Percentiles rank a stretch among this genome's conserved stretches.
Evolutionary conservation across 1,140 invertebrate species (phyloP).

Genomic region (Telenomus remus): DNA sequence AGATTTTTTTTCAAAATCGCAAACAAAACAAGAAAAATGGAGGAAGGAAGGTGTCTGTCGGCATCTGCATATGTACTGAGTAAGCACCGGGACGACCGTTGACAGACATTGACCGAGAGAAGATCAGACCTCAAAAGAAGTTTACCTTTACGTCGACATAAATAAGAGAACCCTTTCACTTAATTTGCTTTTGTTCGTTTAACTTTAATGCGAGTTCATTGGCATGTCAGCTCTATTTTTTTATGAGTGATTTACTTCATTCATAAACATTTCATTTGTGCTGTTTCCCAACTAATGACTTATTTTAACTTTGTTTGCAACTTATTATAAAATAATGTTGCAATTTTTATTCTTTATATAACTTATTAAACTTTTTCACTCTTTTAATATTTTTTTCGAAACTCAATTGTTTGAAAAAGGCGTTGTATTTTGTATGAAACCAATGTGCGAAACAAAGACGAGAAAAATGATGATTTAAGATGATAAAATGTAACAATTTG

Average conservation of each 20-base stretch:
- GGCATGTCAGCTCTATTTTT: slow-evolving; percentile 26
- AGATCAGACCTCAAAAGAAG: slow-evolving; percentile 61
- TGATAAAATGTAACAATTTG: background rate
- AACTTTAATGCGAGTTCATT: slow-evolving; percentile 27
- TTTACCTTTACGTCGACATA: slow-evolving; percentile 69
- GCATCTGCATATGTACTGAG: slow-evolving; percentile 59
- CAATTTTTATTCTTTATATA: too few relatives aligned
- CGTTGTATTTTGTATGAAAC: too few relatives aligned
- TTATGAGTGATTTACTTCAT: background rate
- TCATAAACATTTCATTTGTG: too few relatives aligned
- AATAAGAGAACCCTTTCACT: slow-evolving; percentile 63
- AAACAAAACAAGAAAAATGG: slow-evolving; percentile 40
- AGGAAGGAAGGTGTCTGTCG: slow-evolving; percentile 67
- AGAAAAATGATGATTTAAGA: too few relatives aligned
- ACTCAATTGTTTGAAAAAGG: too few relatives aligned
- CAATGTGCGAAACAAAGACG: too few relatives aligned
- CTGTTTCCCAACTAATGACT: too few relatives aligned
- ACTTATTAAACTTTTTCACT: too few relatives aligned
- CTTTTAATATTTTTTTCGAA: too few relatives aligned
- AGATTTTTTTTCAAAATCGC: slow-evolving; percentile 28
- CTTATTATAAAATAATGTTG: too few relatives aligned
- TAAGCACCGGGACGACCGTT: slow-evolving; percentile 59
- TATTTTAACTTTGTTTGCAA: too few relatives aligned
- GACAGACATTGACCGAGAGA: slow-evolving; percentile 70
- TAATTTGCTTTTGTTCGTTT: slow-evolving; percentile 50